phyloP scores from a whole-genome alignment of 2,113 vertebrate genomes.

The Corapipo altera region DNA sequence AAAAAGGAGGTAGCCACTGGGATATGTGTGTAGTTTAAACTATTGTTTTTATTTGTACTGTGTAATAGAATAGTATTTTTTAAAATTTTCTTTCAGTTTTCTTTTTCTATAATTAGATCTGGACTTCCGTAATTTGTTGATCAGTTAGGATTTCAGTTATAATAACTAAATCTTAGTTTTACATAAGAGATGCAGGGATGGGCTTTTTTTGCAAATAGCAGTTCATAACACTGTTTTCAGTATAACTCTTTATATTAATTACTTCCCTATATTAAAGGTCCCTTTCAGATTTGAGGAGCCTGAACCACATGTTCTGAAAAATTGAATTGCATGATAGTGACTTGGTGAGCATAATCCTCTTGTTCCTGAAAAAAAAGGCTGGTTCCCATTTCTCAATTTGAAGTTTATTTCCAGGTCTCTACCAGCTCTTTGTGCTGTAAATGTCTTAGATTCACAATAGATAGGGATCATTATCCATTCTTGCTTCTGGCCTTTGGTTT shows the following conservation, averaged over 20 bases:
- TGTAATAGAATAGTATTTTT: background rate
- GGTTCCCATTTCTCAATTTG: background rate
- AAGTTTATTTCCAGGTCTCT: background rate
- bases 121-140: background rate
- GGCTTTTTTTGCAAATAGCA: background rate
- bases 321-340: background rate
- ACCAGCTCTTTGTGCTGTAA: background rate
- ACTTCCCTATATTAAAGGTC: background rate
- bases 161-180: background rate
- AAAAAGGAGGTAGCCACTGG: background rate
- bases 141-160: background rate
- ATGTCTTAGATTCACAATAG: background rate
- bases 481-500: background rate
- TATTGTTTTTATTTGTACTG: background rate
- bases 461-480: background rate
- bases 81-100: background rate
- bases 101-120: background rate
- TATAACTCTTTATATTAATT: background rate
- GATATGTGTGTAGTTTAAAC: background rate
- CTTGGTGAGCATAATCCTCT: background rate
- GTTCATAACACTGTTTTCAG: background rate
- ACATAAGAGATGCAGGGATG: background rate
- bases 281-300: background rate
- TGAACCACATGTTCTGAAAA: background rate
- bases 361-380: background rate